A percentile compares a stretch with the other conserved stretches of the same genome.
These are phyloP conservation scores for Lerista edwardsae DNA, from an alignment of 2,797 vertebrate species.

Conservation along the genomic window DNA sequence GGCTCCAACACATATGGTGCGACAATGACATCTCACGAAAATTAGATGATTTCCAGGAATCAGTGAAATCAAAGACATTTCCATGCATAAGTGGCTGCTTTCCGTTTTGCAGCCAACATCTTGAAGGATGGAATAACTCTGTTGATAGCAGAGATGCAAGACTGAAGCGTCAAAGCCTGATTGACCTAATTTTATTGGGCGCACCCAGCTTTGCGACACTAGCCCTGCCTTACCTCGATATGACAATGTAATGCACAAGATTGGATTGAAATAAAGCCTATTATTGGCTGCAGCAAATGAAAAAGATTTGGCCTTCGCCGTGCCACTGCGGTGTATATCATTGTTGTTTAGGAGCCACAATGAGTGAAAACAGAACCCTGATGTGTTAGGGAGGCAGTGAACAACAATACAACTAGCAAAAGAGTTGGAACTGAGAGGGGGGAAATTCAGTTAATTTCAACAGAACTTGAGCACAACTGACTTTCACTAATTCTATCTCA, in stretches of 20 bases:
- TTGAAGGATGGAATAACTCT: neutral
- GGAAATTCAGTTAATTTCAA: no score
- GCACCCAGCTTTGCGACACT: neutral
- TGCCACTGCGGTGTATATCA: neutral
- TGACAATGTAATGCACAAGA: neutral
- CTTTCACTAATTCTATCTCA: no score
- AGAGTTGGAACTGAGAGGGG: neutral
- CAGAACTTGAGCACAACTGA: neutral
- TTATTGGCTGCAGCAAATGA: neutral
- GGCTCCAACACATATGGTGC: neutral
- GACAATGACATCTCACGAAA: neutral
- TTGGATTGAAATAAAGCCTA: neutral
- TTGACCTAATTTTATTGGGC: neutral
- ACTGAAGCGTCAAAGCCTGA: neutral
- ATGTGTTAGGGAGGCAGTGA: neutral
- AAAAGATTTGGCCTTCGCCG: neutral
- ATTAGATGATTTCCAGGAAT: constrained; percentile 6
- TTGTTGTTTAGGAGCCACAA: neutral
- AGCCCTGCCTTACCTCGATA: neutral
- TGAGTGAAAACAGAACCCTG: neutral
- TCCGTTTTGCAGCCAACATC: neutral
- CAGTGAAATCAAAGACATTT: neutral
- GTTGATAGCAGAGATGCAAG: neutral
- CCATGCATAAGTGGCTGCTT: neutral
- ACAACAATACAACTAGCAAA: neutral